A percentile compares a stretch with the other conserved stretches of the same genome.
Conservation (phyloP, 2,888 invertebrate genomes). For the Hecatera dysodea region DNA sequence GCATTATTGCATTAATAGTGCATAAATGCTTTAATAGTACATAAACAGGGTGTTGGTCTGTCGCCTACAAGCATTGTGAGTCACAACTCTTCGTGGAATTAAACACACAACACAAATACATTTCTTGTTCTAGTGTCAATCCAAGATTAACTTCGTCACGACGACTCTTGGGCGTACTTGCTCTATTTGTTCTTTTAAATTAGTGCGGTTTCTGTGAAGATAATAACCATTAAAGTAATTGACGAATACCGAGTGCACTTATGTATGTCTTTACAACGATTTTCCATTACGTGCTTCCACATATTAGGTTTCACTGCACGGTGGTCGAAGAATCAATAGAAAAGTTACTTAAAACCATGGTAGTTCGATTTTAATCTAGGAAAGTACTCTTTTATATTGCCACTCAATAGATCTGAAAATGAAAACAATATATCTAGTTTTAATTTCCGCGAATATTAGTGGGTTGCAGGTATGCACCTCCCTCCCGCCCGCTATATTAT, state of each 20-base stretch:
- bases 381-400: slow-evolving; percentile 50
- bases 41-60: slow-evolving; percentile 57
- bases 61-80: slow-evolving; percentile 52
- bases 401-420: too few species aligned
- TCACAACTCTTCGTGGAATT: slow-evolving; percentile 40
- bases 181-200: slow-evolving; percentile 36
- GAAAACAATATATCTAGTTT: too few species aligned
- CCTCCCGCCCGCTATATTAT: too few species aligned
- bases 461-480: too few species aligned
- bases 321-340: not conserved
- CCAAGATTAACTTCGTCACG: slow-evolving; percentile 45
- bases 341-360: not conserved
- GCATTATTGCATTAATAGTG: slow-evolving; percentile 59
- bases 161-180: slow-evolving; percentile 13
- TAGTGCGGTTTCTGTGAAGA: slow-evolving; percentile 16
- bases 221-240: slow-evolving; percentile 20
- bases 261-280: slow-evolving; percentile 8
- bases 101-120: slow-evolving; percentile 27
- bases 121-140: slow-evolving; percentile 36
- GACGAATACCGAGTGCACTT: slow-evolving; percentile 7
- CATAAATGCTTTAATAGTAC: slow-evolving; percentile 55
- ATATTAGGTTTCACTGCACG: slow-evolving; percentile 15
- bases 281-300: slow-evolving; percentile 3
- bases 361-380: slow-evolving; percentile 43
- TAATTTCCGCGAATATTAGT: too few species aligned